Evolutionary conservation across 2,113 vertebrate species (phyloP).

Genomic region (Lampris megalopsis): DNA sequence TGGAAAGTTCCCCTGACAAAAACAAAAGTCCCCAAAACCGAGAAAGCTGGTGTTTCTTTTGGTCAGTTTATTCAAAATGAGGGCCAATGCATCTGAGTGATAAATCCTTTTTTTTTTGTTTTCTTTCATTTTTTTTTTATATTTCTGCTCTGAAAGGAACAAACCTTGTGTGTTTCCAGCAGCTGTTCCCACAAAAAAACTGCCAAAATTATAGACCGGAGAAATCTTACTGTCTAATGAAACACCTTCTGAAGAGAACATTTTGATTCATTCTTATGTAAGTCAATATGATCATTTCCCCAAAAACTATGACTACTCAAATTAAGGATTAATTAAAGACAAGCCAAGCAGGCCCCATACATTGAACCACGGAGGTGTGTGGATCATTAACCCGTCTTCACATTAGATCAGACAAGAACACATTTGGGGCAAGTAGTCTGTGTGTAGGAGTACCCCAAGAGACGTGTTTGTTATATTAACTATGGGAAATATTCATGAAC

Average conservation of each 20-base stretch:
- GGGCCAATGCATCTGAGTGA: not conserved
- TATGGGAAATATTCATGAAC: too few relatives aligned
- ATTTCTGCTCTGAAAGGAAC: not conserved
- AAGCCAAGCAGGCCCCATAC: not conserved
- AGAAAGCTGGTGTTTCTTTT: not conserved
- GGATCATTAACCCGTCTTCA: too few relatives aligned
- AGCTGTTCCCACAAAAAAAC: not conserved
- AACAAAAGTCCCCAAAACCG: not conserved
- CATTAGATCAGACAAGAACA: slow-evolving; percentile 6
- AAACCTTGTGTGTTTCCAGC: not conserved
- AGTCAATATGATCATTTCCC: not conserved
- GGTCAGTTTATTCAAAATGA: slow-evolving; percentile 9
- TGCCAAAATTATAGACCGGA: slow-evolving; percentile 4
- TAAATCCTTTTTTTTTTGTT: not conserved
- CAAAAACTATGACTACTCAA: not conserved
- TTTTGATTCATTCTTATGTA: slow-evolving; percentile 5
- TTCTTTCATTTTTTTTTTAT: not conserved
- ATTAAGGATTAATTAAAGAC: not conserved
- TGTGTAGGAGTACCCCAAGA: too few relatives aligned
- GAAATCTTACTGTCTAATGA: not conserved
- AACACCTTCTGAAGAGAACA: not conserved
- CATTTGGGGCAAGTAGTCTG: slow-evolving; percentile 5
- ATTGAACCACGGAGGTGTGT: too few relatives aligned
- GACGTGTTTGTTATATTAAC: too few relatives aligned
- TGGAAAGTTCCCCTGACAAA: not conserved